Percentiles rank a stretch among this genome's conserved stretches.
Conservation (phyloP, 2,113 vertebrate genomes). For the Lethenteron camtschaticum region DNA sequence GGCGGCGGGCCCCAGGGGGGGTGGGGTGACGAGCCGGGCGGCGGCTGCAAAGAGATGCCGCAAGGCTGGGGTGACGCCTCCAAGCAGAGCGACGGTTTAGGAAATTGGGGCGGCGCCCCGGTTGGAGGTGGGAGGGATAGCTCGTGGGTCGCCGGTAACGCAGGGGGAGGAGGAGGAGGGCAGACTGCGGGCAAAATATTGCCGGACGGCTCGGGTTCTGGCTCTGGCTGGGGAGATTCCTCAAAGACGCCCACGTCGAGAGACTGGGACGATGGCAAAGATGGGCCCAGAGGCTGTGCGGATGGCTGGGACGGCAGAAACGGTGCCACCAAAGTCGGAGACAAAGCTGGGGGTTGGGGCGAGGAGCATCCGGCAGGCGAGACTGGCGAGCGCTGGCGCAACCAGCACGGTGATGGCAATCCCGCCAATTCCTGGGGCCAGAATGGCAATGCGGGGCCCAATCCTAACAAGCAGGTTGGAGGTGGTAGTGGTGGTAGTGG, state of each 20-base stretch:
- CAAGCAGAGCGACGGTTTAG: neutral
- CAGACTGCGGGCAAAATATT: neutral
- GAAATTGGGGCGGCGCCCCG: neutral
- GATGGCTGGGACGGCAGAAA: too few species aligned
- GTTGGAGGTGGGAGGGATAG: conserved; percentile 3
- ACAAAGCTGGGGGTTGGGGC: too few species aligned
- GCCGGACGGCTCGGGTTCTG: neutral
- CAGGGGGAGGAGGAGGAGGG: neutral
- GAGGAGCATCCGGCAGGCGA: too few species aligned
- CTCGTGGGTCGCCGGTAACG: neutral
- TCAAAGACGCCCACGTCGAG: conserved; percentile 28
- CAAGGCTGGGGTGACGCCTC: conserved; percentile 5
- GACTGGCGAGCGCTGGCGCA: too few species aligned
- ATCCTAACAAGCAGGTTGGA: too few species aligned
- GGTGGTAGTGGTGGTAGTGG: too few species aligned
- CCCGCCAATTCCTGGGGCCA: too few species aligned
- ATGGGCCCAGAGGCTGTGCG: too few species aligned
- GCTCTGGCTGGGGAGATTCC: conserved; percentile 5
- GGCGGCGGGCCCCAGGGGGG: neutral
- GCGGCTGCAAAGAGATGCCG: neutral
- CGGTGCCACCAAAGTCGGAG: too few species aligned
- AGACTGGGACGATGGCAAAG: conserved; percentile 41
- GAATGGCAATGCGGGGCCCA: too few species aligned
- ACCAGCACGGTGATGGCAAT: too few species aligned
- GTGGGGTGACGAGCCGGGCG: neutral